Evolutionary conservation across 2,113 vertebrate genomes (phyloP).

Genomic region (Trichomycterus rosablanca): DNA sequence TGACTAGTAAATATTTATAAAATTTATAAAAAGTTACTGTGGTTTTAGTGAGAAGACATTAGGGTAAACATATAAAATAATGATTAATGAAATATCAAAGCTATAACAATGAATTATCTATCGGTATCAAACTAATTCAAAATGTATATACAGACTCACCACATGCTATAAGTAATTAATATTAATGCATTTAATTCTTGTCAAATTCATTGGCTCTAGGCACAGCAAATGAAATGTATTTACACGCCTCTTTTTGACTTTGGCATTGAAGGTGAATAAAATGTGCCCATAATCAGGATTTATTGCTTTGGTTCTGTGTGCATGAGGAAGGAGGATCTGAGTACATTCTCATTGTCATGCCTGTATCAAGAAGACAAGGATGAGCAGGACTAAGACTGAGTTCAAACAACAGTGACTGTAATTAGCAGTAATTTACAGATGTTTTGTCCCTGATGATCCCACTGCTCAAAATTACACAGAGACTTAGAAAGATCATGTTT

Average conservation of each 20-base stretch:
- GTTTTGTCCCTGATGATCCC: conserved; percentile 57
- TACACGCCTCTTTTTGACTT: conserved; percentile 18
- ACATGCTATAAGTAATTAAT: background rate
- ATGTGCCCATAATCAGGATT: conserved; percentile 22
- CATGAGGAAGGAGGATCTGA: background rate
- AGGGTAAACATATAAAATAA: no score
- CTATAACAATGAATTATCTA: no score
- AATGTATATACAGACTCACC: background rate
- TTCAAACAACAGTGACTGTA: conserved; percentile 65
- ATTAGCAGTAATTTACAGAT: conserved; percentile 72
- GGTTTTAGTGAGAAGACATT: no score
- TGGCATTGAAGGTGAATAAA: conserved; percentile 34
- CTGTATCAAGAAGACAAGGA: conserved; percentile 49
- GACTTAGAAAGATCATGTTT: conserved; percentile 68
- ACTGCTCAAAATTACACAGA: conserved; percentile 62
- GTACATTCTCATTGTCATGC: conserved; percentile 43
- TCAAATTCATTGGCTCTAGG: conserved; percentile 10
- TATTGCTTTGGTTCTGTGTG: background rate
- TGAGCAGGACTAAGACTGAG: conserved; percentile 54
- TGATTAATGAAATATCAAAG: no score
- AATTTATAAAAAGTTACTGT: no score
- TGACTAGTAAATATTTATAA: no score
- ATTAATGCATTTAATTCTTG: conserved; percentile 19
- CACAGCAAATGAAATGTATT: conserved; percentile 7
- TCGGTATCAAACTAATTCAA: no score